These are phyloP conservation scores for Glaucomys volans DNA, from an alignment of 2,113 vertebrate species.

Conservation along the genomic window DNA sequence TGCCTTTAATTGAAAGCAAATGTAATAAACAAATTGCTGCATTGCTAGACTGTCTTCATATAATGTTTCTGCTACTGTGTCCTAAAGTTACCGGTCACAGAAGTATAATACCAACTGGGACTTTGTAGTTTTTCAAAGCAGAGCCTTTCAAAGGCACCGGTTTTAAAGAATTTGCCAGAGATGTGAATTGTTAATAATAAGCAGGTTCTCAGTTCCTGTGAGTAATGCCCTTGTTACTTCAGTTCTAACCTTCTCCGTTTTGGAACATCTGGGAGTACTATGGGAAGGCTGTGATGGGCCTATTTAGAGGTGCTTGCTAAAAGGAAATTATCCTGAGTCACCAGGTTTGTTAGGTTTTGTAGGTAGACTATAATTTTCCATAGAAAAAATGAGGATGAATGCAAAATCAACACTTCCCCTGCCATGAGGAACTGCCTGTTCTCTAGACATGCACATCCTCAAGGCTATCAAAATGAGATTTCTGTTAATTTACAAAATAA, in stretches of 20 bases:
- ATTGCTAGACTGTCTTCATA: slow-evolving; percentile 52
- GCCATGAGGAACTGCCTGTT: not conserved
- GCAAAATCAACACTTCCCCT: slow-evolving; percentile 16
- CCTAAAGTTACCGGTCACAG: slow-evolving; percentile 48
- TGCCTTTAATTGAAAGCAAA: slow-evolving; percentile 65
- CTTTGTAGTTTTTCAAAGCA: slow-evolving; percentile 56
- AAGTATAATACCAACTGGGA: not conserved
- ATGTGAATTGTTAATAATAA: slow-evolving; percentile 71
- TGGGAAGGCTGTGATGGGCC: slow-evolving; percentile 10
- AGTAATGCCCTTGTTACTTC: slow-evolving; percentile 72
- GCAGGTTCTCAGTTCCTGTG: slow-evolving; percentile 64
- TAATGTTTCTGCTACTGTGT: not conserved
- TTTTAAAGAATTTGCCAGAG: slow-evolving; percentile 61
- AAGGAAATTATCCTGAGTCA: slow-evolving; percentile 74
- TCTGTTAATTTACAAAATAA: not conserved
- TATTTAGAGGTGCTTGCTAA: slow-evolving; percentile 70
- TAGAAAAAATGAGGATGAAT: slow-evolving; percentile 36
- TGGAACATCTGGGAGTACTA: slow-evolving; percentile 70
- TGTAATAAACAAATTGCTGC: slow-evolving; percentile 53
- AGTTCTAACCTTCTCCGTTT: slow-evolving; percentile 64
- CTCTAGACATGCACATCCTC: not conserved
- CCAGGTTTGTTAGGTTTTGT: slow-evolving; percentile 62
- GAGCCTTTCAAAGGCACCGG: slow-evolving; percentile 50
- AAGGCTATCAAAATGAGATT: not conserved
- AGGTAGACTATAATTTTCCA: slow-evolving; percentile 65